Conservation (phyloP, 2,113 vertebrate genomes). For the Candoia aspera region DNA sequence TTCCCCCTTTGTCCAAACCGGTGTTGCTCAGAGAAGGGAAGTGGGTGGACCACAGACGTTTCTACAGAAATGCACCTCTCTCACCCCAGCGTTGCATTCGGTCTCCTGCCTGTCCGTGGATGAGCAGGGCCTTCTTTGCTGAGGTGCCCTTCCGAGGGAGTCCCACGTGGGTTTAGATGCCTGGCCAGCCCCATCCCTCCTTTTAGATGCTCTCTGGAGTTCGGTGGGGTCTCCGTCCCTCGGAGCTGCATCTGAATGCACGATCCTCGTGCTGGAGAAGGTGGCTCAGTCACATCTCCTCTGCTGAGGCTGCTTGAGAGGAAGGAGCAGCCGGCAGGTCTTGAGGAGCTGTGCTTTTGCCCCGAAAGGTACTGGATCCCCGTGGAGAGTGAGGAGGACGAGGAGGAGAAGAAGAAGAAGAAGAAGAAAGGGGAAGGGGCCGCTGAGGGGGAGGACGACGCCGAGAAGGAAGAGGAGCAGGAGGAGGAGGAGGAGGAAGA, state of each 20-base stretch:
- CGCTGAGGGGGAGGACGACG: conserved; percentile 53
- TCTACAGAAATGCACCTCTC: neutral
- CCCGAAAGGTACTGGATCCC: conserved; percentile 92
- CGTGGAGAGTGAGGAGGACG: conserved; percentile 89
- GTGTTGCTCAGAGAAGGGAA: neutral
- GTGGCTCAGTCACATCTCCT: neutral
- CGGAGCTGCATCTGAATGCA: neutral
- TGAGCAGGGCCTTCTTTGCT: neutral
- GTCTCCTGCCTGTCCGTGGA: neutral
- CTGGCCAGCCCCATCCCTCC: neutral
- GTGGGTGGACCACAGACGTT: neutral
- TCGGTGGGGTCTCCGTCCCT: neutral
- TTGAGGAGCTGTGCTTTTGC: neutral
- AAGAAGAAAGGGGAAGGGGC: conserved; percentile 58
- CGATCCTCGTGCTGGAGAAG: neutral
- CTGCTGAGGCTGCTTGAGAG: neutral
- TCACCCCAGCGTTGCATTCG: too few species aligned
- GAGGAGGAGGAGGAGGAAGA: conserved; percentile 73
- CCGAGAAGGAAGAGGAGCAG: conserved; percentile 42
- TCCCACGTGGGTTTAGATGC: neutral
- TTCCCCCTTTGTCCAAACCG: neutral
- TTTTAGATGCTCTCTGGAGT: neutral
- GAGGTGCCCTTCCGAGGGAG: neutral
- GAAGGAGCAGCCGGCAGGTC: neutral
- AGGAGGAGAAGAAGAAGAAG: conserved; percentile 65